Percentiles rank a stretch among this genome's conserved stretches.
These are phyloP conservation scores for Telmatochromis sp. DNA, from an alignment of 2,113 vertebrate species.

Conservation along the genomic window DNA sequence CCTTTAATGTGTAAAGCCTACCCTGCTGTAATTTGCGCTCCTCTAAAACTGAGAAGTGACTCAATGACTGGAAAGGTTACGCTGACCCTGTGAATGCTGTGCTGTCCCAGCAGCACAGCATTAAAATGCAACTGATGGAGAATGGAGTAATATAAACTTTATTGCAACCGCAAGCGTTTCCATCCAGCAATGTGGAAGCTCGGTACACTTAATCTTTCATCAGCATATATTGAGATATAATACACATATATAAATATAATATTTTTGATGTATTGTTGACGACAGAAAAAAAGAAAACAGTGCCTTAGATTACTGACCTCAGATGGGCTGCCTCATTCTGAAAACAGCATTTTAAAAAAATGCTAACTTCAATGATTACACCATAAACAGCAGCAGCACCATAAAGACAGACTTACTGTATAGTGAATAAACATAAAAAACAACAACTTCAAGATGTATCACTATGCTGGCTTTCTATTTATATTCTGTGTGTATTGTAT, in stretches of 20 bases:
- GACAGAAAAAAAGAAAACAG: not conserved
- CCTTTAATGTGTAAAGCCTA: constrained; percentile 64
- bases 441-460: not conserved
- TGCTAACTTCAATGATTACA: not conserved
- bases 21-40: constrained; percentile 35
- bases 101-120: not conserved
- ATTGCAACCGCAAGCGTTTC: constrained; percentile 5
- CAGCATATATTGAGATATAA: not conserved
- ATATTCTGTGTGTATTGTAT: constrained; percentile 3
- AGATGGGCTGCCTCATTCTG: not conserved
- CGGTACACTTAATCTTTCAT: constrained; percentile 15
- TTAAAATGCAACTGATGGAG: constrained; percentile 23
- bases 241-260: not conserved
- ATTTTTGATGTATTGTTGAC: not conserved
- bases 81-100: not conserved
- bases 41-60: constrained; percentile 25
- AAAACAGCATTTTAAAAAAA: not conserved
- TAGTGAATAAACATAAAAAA: not conserved
- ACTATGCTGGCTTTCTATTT: constrained; percentile 22
- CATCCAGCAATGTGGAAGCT: not conserved
- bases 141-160: constrained; percentile 31
- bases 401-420: not conserved
- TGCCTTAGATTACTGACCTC: not conserved
- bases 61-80: constrained; percentile 36
- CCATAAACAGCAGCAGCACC: not conserved